A percentile compares a stretch with the other conserved stretches of the same genome.
Conservation (phyloP, 1,140 invertebrate species). For the Elymnias hypermnestra region DNA sequence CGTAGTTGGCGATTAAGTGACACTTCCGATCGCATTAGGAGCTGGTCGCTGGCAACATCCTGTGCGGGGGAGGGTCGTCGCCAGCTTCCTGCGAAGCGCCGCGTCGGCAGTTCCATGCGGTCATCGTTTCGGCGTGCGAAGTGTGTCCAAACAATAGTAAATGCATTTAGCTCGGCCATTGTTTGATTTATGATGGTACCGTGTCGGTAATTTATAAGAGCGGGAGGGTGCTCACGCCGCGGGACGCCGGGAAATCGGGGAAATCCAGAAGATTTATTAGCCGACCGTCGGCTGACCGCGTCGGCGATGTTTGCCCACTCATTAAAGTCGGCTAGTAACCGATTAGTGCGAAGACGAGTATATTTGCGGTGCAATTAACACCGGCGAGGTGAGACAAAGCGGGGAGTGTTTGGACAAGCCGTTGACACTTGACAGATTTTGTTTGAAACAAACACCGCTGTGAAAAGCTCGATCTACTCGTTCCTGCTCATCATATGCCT, state of each 20-base stretch:
- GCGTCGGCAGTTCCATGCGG: slow-evolving; percentile 25
- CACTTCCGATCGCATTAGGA: slow-evolving; percentile 32
- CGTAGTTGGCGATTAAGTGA: slow-evolving; percentile 40
- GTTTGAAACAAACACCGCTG: too few relatives aligned
- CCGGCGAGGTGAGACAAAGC: slow-evolving; percentile 56
- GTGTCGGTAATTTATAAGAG: slow-evolving; percentile 72
- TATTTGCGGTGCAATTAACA: slow-evolving; percentile 72
- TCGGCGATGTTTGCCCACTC: slow-evolving; percentile 68
- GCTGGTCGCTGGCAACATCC: slow-evolving; percentile 44
- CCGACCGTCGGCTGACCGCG: slow-evolving; percentile 47
- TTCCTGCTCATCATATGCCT: too few relatives aligned
- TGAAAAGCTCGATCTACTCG: too few relatives aligned
- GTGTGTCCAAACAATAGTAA: slow-evolving; percentile 69
- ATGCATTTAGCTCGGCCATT: slow-evolving; percentile 67
- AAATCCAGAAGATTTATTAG: slow-evolving; percentile 67
- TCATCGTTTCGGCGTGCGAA: slow-evolving; percentile 39
- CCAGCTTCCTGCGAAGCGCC: slow-evolving; percentile 49
- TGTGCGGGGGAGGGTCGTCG: slow-evolving; percentile 48
- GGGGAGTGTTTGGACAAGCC: too few relatives aligned
- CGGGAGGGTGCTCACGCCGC: slow-evolving; percentile 40
- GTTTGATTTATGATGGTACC: slow-evolving; percentile 67
- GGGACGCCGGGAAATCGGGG: slow-evolving; percentile 64
- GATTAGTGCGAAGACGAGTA: slow-evolving; percentile 66
- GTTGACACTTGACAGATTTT: neutral
- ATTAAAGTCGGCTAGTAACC: slow-evolving; percentile 68